Evolutionary conservation across 2,888 invertebrate species (phyloP).

Genomic region (Cephus nigrinus): DNA sequence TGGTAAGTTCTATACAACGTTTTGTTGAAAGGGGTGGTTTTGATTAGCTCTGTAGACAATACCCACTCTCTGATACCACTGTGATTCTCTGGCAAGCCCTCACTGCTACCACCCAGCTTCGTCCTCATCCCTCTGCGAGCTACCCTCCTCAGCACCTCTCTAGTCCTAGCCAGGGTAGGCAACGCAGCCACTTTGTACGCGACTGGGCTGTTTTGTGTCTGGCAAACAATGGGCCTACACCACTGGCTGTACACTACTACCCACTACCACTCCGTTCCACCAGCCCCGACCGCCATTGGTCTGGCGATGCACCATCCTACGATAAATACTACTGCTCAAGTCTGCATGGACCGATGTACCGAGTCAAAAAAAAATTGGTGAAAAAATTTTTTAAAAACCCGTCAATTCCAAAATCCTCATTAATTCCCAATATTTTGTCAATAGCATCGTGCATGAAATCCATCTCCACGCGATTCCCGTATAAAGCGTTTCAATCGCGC

Average conservation of each 20-base stretch:
- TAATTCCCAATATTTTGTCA: neutral
- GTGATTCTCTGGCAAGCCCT: slow-evolving; percentile 43
- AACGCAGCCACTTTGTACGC: slow-evolving; percentile 63
- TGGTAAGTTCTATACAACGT: slow-evolving; percentile 40
- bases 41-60: slow-evolving; percentile 67
- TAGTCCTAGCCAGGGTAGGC: slow-evolving; percentile 43
- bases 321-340: neutral
- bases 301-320: neutral
- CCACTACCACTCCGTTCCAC: slow-evolving; percentile 1
- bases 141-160: slow-evolving; percentile 32
- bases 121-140: slow-evolving; percentile 20
- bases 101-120: slow-evolving; percentile 13
- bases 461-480: neutral
- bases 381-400: neutral
- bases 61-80: slow-evolving; percentile 59
- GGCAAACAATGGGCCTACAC: slow-evolving; percentile 61
- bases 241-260: slow-evolving; percentile 43
- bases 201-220: slow-evolving; percentile 63
- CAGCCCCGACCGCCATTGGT: neutral
- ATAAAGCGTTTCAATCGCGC: neutral
- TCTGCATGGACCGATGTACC: neutral
- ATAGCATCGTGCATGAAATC: neutral
- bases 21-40: slow-evolving; percentile 65
- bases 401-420: neutral
- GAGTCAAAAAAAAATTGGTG: neutral